Base-by-base conservation (phyloP, 1,140 invertebrate species). In the Platorchestia sp. region DNA sequence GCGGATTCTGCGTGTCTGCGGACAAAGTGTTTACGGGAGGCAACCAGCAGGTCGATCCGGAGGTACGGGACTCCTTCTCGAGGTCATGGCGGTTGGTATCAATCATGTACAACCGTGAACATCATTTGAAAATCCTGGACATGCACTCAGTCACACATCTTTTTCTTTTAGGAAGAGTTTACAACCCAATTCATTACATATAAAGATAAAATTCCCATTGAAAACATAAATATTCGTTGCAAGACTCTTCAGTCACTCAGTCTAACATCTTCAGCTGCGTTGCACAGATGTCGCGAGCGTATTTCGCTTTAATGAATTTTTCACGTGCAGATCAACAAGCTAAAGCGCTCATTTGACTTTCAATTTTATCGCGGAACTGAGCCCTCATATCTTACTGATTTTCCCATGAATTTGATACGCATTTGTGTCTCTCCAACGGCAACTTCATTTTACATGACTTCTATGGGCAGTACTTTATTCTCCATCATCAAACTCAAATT, bases 1-100 rank as follows among this genome's bases (percentile, higher is more conserved):
- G 91, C 91, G 91, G 91, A 6, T 93, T 93, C 91, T 93, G 91
- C n/a, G 91, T 93, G 41, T 45, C 91, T 40, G 10, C 44, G 36
- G 91, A 93, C 43, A 93, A 40, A 93, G 36, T 93, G 3, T 93
- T 45, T 44, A 47, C 45, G 14, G 91, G 91, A 42, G 91, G 91
- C 43, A 93, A 93, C 45, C 7, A 75, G 10, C 5, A 42, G 10
- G 3, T 6, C 42, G 87, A 89, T 44, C 87, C 87, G 40, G 91
- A 93, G 43, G 91, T 93, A 40, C 36, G 10, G 89, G 7, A 36
- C 42, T 44, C 36, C 40, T 75, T 27, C 59, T 75, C 10, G 14
- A 10, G 7, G 1, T 75, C 36, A 75, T 36, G 36, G 3, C 7
- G 36, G 36, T 75, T 36, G 27, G 14, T 75, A 75, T 75, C 10